Conservation (phyloP, 2,113 vertebrate genomes). For the Puffinus mauretanicus region DNA sequence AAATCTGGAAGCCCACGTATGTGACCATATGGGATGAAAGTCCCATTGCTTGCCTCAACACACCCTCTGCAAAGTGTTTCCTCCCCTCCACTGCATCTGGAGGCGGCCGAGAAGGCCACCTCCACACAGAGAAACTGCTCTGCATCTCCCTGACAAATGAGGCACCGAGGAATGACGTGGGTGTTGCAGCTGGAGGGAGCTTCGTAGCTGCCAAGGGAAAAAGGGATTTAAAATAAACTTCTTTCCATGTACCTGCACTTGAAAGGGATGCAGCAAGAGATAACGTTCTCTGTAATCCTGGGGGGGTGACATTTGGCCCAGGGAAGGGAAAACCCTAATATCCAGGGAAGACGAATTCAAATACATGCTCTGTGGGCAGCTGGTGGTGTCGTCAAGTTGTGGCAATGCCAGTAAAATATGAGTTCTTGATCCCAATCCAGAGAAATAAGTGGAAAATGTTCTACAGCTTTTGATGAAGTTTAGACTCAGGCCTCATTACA, state of each 20-base stretch:
- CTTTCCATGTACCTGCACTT: background rate
- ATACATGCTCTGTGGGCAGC: background rate
- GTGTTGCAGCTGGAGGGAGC: background rate
- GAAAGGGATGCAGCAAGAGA: background rate
- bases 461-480: background rate
- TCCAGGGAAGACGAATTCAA: background rate
- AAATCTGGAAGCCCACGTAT: background rate
- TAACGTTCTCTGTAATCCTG: rapidly evolving
- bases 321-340: background rate
- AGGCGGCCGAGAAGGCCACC: background rate
- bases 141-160: background rate
- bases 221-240: background rate
- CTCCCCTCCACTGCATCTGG: rapidly evolving
- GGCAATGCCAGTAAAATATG: background rate
- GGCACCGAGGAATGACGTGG: background rate
- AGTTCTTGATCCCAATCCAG: background rate
- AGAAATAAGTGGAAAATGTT: background rate
- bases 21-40: background rate
- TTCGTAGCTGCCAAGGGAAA: background rate
- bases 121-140: background rate
- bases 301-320: rapidly evolving
- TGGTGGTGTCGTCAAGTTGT: background rate
- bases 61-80: background rate
- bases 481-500: background rate
- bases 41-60: background rate